Evolutionary conservation across 2,797 vertebrate species (phyloP).

Genomic region (Chelon labrosus): DNA sequence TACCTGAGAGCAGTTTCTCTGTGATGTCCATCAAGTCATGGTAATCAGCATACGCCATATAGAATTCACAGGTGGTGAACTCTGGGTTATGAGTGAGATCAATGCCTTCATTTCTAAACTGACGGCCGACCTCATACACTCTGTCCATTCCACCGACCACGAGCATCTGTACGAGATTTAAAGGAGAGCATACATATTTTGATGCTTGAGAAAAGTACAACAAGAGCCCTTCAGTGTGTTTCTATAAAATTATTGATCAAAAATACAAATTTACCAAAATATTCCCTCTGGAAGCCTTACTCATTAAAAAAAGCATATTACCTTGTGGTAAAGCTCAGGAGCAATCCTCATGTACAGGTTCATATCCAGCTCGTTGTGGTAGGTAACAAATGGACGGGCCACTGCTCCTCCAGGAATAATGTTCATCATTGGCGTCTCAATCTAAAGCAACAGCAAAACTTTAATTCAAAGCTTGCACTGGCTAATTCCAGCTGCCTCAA

Average conservation of each 20-base stretch:
- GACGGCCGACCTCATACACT: slow-evolving; percentile 97
- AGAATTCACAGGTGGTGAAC: slow-evolving; percentile 99
- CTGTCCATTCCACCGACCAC: slow-evolving; percentile 97
- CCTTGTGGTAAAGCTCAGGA: slow-evolving; percentile 99
- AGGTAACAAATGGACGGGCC: slow-evolving; percentile 95
- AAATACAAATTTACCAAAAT: background rate
- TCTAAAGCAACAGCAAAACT: slow-evolving; percentile 76
- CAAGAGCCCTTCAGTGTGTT: background rate
- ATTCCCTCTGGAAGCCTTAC: background rate
- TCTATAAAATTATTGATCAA: background rate
- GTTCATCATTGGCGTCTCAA: slow-evolving; percentile 99
- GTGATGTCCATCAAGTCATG: slow-evolving; percentile 97
- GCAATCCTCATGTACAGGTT: slow-evolving; percentile 98
- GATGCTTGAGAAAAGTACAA: background rate
- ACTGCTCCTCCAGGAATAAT: slow-evolving; percentile 96
- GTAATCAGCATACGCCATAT: slow-evolving; percentile 99
- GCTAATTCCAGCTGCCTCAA: background rate
- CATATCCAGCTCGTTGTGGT: slow-evolving; percentile 99
- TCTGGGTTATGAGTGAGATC: slow-evolving; percentile 99
- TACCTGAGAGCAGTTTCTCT: slow-evolving; percentile 95
- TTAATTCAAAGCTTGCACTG: background rate
- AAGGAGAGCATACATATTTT: background rate
- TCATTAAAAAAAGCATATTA: slow-evolving; percentile 55
- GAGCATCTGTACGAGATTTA: slow-evolving; percentile 88
- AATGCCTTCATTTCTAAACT: slow-evolving; percentile 98